Conservation (phyloP, 1,140 invertebrate species). For the Frieseomelitta varia region DNA sequence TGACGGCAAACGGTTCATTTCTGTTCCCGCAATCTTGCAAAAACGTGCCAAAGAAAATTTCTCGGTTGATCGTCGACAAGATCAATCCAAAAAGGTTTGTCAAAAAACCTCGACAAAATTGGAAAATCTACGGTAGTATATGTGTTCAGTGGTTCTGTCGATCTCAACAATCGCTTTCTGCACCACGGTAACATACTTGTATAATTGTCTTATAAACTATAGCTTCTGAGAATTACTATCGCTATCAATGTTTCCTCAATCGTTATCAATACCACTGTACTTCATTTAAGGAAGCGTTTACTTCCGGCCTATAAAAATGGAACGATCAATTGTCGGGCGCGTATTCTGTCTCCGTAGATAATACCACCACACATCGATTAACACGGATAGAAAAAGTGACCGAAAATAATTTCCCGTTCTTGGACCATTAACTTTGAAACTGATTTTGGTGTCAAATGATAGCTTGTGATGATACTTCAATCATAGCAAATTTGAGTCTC, state of each 20-base stretch:
- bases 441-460: no score
- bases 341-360: not conserved
- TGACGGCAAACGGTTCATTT: not conserved
- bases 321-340: slow-evolving; percentile 28
- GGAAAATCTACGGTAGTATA: slow-evolving; percentile 25
- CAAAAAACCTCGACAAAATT: slow-evolving; percentile 38
- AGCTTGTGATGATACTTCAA: no score
- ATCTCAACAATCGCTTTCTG: slow-evolving; percentile 33
- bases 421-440: no score
- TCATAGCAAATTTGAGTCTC: no score
- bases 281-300: slow-evolving; percentile 22
- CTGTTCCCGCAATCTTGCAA: not conserved
- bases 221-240: slow-evolving; percentile 3
- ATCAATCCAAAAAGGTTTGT: slow-evolving; percentile 7
- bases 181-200: slow-evolving; percentile 31
- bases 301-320: slow-evolving; percentile 17
- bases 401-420: no score
- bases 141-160: slow-evolving; percentile 47
- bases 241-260: not conserved
- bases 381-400: not conserved
- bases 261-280: not conserved
- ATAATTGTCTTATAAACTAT: slow-evolving; percentile 36
- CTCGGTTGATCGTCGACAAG: slow-evolving; percentile 29
- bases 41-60: not conserved
- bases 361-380: not conserved